Conservation (phyloP, 2,797 vertebrate species). For the Oryzias sinensis region DNA sequence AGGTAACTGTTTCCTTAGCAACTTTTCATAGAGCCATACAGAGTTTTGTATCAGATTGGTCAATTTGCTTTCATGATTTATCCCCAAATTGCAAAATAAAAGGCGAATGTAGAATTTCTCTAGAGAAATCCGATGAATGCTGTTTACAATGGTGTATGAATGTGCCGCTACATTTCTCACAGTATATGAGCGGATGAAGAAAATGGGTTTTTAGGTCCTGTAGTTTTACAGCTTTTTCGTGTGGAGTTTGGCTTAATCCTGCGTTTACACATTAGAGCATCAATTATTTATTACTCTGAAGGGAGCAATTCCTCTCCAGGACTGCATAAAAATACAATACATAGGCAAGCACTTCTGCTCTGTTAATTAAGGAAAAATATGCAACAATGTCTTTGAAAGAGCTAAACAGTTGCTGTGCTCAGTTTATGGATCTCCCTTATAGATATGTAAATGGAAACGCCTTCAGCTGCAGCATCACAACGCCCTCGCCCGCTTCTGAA, state of each 20-base stretch:
- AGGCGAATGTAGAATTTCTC: not conserved
- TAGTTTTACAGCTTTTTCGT: slow-evolving; percentile 35
- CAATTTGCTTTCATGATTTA: too few relatives aligned
- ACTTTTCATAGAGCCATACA: not conserved
- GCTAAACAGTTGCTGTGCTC: not conserved
- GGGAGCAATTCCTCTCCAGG: slow-evolving; percentile 10
- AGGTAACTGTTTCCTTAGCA: not conserved
- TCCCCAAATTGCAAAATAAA: too few relatives aligned
- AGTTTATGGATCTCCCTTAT: slow-evolving; percentile 3
- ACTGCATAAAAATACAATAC: slow-evolving; percentile 10
- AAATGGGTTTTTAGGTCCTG: slow-evolving; percentile 25
- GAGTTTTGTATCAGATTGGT: too few relatives aligned
- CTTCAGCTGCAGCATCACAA: slow-evolving; percentile 21
- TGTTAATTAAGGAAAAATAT: slow-evolving; percentile 2
- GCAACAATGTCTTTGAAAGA: not conserved
- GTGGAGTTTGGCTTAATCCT: slow-evolving; percentile 19
- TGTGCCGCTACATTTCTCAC: not conserved
- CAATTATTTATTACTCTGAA: slow-evolving; percentile 24
- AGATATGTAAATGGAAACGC: slow-evolving; percentile 8
- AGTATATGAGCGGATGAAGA: slow-evolving; percentile 26
- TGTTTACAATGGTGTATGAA: not conserved
- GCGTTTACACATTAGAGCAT: slow-evolving; percentile 28
- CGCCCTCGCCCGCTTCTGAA: slow-evolving; percentile 35
- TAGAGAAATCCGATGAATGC: not conserved
- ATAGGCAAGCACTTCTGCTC: slow-evolving; percentile 1